Conservation (phyloP, 2,888 invertebrate species). For the Hedya salicella region DNA sequence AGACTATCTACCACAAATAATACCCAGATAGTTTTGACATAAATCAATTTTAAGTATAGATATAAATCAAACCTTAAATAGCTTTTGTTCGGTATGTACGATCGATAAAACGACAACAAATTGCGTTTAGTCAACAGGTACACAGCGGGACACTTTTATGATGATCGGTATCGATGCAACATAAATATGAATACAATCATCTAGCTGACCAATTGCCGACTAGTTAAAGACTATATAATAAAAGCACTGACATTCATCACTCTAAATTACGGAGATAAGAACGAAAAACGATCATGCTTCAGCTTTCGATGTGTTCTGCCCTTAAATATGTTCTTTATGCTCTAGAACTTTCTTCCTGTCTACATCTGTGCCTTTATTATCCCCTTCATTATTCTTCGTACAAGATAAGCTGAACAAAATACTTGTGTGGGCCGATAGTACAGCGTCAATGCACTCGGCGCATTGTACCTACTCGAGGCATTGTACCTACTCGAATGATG, state of each 20-base stretch:
- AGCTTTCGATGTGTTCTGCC: background rate
- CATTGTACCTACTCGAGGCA: conserved; percentile 74
- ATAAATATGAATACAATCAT: background rate
- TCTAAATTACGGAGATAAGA: background rate
- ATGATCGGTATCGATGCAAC: background rate
- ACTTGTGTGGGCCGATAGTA: conserved; percentile 76
- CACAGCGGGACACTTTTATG: background rate
- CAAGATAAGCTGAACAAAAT: conserved; percentile 67
- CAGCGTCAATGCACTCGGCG: conserved; percentile 69
- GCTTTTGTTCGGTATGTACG: background rate
- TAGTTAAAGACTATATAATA: too few relatives aligned
- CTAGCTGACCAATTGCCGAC: too few relatives aligned
- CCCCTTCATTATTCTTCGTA: conserved; percentile 62
- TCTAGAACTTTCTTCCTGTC: conserved; percentile 13
- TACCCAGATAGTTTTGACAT: too few relatives aligned
- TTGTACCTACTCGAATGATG: conserved; percentile 73
- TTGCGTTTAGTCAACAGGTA: background rate
- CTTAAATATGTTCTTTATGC: background rate
- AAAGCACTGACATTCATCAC: background rate
- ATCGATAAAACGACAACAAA: background rate
- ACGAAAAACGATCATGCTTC: background rate
- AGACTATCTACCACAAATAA: too few relatives aligned
- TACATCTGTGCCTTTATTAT: conserved; percentile 11
- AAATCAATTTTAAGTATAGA: too few relatives aligned
- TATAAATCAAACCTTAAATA: too few relatives aligned